Evolutionary conservation across 2,113 vertebrate genomes (phyloP).

Genomic region (Arenaria interpres): DNA sequence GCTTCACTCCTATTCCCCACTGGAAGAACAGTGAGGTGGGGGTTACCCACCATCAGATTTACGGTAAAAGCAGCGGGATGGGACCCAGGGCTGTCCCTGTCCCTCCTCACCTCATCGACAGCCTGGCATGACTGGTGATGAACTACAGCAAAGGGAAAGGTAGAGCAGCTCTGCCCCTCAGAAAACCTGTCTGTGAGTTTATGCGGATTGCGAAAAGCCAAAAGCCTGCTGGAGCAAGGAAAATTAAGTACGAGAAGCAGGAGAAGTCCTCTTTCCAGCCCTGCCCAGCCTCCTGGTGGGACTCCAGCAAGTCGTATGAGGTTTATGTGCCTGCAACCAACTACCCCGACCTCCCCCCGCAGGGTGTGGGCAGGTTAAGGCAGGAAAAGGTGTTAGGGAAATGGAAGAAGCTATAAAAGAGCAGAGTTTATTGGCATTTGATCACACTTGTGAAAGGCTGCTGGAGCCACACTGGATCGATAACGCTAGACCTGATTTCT

Average conservation of each 20-base stretch:
- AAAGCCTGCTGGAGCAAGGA: not conserved
- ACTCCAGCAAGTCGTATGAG: not conserved
- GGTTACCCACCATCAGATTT: not conserved
- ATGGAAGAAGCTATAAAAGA: not conserved
- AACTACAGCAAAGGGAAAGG: not conserved
- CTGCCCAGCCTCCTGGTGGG: not conserved
- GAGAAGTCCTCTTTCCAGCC: not conserved
- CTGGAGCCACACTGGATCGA: not conserved
- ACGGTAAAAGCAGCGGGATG: not conserved
- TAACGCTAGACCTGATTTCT: not conserved
- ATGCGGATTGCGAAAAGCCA: not conserved
- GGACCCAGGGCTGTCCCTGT: not conserved
- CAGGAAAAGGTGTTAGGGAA: not conserved
- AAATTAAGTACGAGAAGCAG: not conserved
- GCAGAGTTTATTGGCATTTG: not conserved
- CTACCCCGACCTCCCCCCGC: accelerated
- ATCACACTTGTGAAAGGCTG: not conserved
- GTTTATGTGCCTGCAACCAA: not conserved
- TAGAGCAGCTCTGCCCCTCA: not conserved
- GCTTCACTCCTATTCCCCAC: not conserved
- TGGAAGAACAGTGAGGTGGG: not conserved
- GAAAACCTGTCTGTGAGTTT: not conserved
- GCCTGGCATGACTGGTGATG: accelerated
- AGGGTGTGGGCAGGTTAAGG: not conserved
- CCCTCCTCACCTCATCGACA: not conserved